Evolutionary conservation across 2,888 invertebrate species (phyloP), one percentile per base, ranked within the genome.

Genomic region (Lasioglossum vierecki): DNA sequence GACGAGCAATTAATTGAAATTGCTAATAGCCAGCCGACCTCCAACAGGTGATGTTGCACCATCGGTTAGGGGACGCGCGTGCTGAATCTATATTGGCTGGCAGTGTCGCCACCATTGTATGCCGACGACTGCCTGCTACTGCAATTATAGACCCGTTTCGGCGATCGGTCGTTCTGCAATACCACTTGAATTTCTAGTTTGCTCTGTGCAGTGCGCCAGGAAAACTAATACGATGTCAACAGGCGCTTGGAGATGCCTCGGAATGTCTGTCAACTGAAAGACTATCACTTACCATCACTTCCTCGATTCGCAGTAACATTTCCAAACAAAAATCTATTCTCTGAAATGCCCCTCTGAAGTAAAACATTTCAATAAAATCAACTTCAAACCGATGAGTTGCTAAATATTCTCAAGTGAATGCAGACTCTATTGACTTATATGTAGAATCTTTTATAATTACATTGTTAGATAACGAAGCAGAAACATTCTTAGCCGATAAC

Each of bases 11-110:
- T 76, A 53, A 71, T 26, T 63, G 60, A 79, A 77, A 57, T 76
- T n/a, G 76, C 57, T 57, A 80, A 76, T 60, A 85, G 78, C 75
- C 74, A 85, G 78, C 75, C 74, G 88, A 82, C 91, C 89, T 88
- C 88, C 85, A 80, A 39, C 35, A 41, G 66, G 73, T 63, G 78
- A 71, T 73, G 70, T 90, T 87, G 83, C 88, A 82, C 44, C 82
- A 86, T 39, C 46, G 74, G 60, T 35, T 76, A 60, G 41, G 79
- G 49, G 74, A 41, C 76, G 80, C 89, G 90, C 87, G 91, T 75
- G 82, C 81, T 91, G 90, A 92, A 93, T 92, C 83, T 76, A 82
- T 89, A 92, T 91, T 87, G 77, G 77, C 82, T 82, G 76, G 75
- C 83, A 74, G 74, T 57, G 76, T 82, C 70, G 77, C 75, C 77